Evolutionary conservation across 2,888 invertebrate species (phyloP).

Genomic region (Rhagonycha fulva): DNA sequence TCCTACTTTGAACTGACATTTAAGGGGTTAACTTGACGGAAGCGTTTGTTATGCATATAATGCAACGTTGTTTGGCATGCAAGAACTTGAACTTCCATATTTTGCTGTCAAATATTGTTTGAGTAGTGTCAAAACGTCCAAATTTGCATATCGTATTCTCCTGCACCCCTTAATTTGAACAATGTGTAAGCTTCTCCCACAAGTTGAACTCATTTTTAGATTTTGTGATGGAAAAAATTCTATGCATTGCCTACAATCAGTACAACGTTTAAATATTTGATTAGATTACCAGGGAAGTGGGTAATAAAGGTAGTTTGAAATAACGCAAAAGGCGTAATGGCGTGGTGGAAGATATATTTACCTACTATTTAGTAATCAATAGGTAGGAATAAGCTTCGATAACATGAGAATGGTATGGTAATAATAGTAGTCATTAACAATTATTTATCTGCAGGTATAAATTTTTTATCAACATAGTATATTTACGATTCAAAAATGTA

Average conservation of each 20-base stretch:
- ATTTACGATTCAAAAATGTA: constrained; percentile 2
- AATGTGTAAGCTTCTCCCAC: not conserved
- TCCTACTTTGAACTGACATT: not conserved
- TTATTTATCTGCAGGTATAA: not conserved
- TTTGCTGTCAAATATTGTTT: not conserved
- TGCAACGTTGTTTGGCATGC: not conserved
- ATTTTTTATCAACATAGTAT: not conserved
- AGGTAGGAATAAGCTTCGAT: not conserved
- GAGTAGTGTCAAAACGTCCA: not conserved
- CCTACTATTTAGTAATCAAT: not conserved
- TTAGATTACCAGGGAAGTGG: not conserved
- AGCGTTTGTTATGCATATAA: not conserved
- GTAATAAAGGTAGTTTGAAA: not conserved
- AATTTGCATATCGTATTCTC: not conserved
- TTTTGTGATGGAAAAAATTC: not conserved
- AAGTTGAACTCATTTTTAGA: not conserved
- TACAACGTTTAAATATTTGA: not conserved
- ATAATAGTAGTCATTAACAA: constrained; percentile 5
- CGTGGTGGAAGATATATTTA: not conserved
- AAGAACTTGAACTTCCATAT: not conserved
- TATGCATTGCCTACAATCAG: not conserved
- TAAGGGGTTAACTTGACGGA: not conserved
- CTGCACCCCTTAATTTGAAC: not conserved
- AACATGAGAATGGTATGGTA: not conserved
- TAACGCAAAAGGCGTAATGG: not conserved